Evolutionary conservation across 2,113 vertebrate genomes (phyloP).

Genomic region (Clinocottus analis): DNA sequence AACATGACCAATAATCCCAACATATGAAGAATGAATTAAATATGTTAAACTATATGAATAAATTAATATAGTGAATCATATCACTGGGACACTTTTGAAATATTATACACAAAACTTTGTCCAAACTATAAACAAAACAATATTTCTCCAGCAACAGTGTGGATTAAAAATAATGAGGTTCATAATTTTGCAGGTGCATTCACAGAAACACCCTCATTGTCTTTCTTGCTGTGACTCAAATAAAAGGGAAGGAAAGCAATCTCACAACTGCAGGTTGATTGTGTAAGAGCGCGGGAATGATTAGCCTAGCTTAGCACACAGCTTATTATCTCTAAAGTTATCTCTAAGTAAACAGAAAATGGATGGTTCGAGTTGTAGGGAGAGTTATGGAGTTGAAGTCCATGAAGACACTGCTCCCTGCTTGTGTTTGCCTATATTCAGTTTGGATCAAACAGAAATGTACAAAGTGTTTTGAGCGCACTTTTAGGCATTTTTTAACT

Average conservation of each 20-base stretch:
- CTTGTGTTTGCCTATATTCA: no score
- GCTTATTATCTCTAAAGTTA: background rate
- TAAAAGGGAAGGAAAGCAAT: background rate
- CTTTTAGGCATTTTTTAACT: background rate
- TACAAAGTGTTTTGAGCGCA: background rate
- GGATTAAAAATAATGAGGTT: background rate
- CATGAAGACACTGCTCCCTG: background rate
- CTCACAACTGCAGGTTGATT: background rate
- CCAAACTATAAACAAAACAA: background rate
- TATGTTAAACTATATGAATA: constrained; percentile 1
- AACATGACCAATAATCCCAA: constrained; percentile 1
- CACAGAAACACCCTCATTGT: no score
- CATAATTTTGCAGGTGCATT: background rate
- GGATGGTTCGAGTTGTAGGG: background rate
- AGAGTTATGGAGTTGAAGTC: background rate
- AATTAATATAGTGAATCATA: background rate
- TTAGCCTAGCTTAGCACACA: background rate
- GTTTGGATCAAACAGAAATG: no score
- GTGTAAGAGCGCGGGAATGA: background rate
- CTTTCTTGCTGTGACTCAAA: background rate
- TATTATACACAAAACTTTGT: background rate
- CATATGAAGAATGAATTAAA: background rate
- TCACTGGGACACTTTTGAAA: background rate
- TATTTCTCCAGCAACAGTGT: background rate
- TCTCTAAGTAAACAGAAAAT: background rate